A percentile compares a stretch with the other conserved stretches of the same genome.
Conservation (phyloP, 2,888 invertebrate genomes). For the Heteromurus nitidus region DNA sequence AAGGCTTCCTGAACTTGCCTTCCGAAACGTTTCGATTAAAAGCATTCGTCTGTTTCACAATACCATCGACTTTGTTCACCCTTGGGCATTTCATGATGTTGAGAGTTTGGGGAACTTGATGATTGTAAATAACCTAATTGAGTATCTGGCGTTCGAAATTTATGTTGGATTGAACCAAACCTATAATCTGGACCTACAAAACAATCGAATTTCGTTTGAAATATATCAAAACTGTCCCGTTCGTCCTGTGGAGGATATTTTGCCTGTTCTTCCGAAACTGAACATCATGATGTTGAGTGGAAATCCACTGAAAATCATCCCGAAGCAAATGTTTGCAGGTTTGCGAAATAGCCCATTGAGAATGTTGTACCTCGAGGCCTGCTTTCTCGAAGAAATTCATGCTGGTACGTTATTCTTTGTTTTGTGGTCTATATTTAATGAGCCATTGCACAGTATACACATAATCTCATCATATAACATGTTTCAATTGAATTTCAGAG, state of each 20-base stretch:
- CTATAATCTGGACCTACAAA: slow-evolving; percentile 15
- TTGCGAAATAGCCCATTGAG: slow-evolving; percentile 59
- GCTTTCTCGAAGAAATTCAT: slow-evolving; percentile 57
- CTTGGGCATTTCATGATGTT: slow-evolving; percentile 57
- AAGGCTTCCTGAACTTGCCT: background rate
- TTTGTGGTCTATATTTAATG: no score
- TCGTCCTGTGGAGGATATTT: slow-evolving; percentile 31
- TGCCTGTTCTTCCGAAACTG: slow-evolving; percentile 59
- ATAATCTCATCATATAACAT: no score
- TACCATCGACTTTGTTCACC: slow-evolving; percentile 41
- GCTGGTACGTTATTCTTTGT: slow-evolving; percentile 52
- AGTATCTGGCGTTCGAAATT: slow-evolving; percentile 50
- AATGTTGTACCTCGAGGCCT: slow-evolving; percentile 50
- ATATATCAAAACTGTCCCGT: slow-evolving; percentile 51
- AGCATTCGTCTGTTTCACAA: slow-evolving; percentile 45
- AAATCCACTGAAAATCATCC: slow-evolving; percentile 70
- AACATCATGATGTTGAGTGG: slow-evolving; percentile 42
- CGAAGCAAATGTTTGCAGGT: slow-evolving; percentile 67
- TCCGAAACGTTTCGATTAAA: slow-evolving; percentile 42
- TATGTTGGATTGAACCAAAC: slow-evolving; percentile 52
- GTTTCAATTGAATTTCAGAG: slow-evolving; percentile 52
- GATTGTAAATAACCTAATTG: slow-evolving; percentile 46
- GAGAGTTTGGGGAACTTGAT: slow-evolving; percentile 26
- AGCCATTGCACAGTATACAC: no score
- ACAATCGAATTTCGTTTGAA: slow-evolving; percentile 57